A percentile compares a stretch with the other conserved stretches of the same genome.
Evolutionary conservation across 2,113 vertebrate species (phyloP).

Genomic region (Syrmaticus mikado): DNA sequence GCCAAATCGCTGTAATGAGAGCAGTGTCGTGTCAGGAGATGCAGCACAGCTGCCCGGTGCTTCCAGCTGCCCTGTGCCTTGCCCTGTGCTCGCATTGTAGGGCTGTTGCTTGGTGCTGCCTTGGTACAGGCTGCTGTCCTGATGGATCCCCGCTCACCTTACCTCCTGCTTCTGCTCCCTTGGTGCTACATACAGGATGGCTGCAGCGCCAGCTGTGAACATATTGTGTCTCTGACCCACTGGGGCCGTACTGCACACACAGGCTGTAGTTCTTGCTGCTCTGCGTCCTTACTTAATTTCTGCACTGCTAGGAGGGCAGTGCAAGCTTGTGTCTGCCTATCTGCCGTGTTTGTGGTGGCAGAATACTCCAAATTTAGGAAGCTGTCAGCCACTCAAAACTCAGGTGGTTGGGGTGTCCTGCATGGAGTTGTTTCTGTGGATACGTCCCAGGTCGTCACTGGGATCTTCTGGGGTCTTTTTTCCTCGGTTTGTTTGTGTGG

Average conservation of each 20-base stretch:
- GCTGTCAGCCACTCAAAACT: fast-evolving
- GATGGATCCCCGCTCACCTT: neutral
- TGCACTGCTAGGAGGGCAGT: neutral
- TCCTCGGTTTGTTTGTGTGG: neutral
- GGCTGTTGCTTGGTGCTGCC: neutral
- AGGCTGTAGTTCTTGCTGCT: neutral
- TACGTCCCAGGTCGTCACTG: neutral
- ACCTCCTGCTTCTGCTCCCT: neutral
- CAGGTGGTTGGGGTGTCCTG: neutral
- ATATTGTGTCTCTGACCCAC: neutral
- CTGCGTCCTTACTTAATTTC: neutral
- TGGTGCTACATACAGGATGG: neutral
- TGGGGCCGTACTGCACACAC: neutral
- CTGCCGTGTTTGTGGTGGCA: neutral
- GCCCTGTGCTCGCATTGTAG: neutral
- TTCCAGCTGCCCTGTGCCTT: neutral
- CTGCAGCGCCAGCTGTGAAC: neutral
- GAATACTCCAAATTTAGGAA: neutral
- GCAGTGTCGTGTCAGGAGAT: neutral
- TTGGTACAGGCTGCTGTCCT: neutral
- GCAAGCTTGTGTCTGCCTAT: neutral
- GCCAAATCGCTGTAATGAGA: neutral
- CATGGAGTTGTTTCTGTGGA: neutral
- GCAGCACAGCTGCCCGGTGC: neutral
- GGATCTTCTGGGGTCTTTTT: neutral